Evolutionary conservation across 2,888 invertebrate species (phyloP), one percentile per base, ranked within the genome.

Genomic region (Lycaena phlaeas): DNA sequence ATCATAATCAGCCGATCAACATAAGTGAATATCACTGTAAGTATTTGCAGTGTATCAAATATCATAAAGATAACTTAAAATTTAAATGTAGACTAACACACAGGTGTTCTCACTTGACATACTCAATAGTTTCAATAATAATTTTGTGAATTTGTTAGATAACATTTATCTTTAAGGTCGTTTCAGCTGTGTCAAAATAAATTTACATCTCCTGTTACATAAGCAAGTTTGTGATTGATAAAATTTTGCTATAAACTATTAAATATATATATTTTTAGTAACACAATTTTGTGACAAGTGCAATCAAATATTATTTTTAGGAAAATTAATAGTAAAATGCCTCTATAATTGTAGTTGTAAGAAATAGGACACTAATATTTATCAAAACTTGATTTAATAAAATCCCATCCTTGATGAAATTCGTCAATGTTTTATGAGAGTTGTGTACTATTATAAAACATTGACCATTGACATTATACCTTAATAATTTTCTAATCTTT

Each of bases 1-100:
- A 40, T 40, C n/a, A n/a, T n/a, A n/a, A n/a, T n/a, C 39, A 14
- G 26, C 17, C 15, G 28, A 12, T 10, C 7, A 26, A 14, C 14
- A 14, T 18, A 11, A 12, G 27, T 28, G 28, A 27, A 18, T 38
- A 9, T n/a, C 7, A 22, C n/a, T 7, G 6, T 10, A 14, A 6
- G 3, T 14, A n/a, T 29, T n/a, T 30, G 11, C 9, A n/a, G 14
- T 30, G 30, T n/a, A 5, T n/a, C 30, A 15, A n/a, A 15, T 1
- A 12, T 6, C 12, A 10, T 15, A 30, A n/a, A 14, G n/a, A 29
- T 12, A n/a, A 14, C 15, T 9, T 3, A 30, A 10, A n/a, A n/a
- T 4, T n/a, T 4, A 30, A 14, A 4, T 15, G 2, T 14, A 10
- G 9, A 5, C 9, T 4, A 14, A 29, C n/a, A 11, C 15, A n/a